Percentiles rank a stretch among this genome's conserved stretches.
Evolutionary conservation across 2,888 invertebrate species (phyloP).

Genomic region (Nycteola revayana): DNA sequence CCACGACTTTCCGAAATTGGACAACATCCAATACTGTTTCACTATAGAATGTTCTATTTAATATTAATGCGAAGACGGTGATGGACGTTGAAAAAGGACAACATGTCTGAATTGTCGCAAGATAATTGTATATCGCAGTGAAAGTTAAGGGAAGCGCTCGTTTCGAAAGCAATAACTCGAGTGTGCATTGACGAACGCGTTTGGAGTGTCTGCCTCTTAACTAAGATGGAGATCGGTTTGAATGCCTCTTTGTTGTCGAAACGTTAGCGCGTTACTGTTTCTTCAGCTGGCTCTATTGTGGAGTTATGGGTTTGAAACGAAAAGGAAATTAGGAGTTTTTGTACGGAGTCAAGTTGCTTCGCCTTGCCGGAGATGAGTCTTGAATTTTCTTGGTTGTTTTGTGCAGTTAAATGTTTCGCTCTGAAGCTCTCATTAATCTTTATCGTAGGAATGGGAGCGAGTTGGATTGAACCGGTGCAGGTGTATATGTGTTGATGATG

Average conservation of each 20-base stretch:
- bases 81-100: slow-evolving; percentile 2
- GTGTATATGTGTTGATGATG: too few relatives aligned
- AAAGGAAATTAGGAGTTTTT: slow-evolving; percentile 35
- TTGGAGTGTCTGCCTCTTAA: slow-evolving; percentile 64
- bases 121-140: slow-evolving; percentile 21
- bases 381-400: too few relatives aligned
- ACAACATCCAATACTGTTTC: slow-evolving; percentile 30
- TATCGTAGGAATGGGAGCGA: too few relatives aligned
- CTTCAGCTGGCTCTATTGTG: slow-evolving; percentile 28
- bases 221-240: slow-evolving; percentile 66
- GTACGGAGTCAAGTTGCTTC: slow-evolving; percentile 15
- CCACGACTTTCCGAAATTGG: slow-evolving; percentile 9
- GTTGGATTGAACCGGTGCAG: too few relatives aligned
- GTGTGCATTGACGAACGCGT: slow-evolving; percentile 71
- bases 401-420: background rate
- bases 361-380: background rate
- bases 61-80: too few relatives aligned
- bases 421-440: background rate
- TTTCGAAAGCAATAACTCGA: slow-evolving; percentile 67
- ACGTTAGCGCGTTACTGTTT: slow-evolving; percentile 42
- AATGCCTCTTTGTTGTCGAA: slow-evolving; percentile 57
- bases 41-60: too few relatives aligned
- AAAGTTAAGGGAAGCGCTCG: slow-evolving; percentile 50
- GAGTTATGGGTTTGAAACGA: slow-evolving; percentile 28
- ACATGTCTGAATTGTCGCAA: background rate